Base-by-base conservation (phyloP, 1,140 invertebrate genomes). In the Zaprionus tsacasi region DNA sequence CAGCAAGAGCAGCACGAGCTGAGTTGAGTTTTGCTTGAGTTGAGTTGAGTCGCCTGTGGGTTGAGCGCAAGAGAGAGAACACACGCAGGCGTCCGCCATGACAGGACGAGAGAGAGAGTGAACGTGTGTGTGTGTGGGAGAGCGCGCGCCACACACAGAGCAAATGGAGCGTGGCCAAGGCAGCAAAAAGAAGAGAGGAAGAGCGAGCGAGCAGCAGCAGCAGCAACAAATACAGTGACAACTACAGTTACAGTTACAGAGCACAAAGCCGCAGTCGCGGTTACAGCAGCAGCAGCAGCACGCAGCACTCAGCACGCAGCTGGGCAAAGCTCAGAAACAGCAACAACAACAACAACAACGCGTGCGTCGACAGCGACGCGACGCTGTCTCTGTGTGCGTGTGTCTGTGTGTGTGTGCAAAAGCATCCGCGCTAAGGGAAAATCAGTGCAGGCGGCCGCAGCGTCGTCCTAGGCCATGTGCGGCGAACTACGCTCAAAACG, bases 171-270 rank as follows among this genome's bases (percentile, higher is more conserved):
- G 27, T 38, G 33, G 43, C 59, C 21, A 68, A 60, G 57, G 48
- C 56, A 21, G 21, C 21, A 21, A 1, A 21, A 21, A 21, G 21
- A 21, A 2, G 2, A 75, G 78, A 54, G 21, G 13, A 6, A 17
- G 40, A 50, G 33, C n/a, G 15, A 59, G 15, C 61, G 77, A 80
- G 45, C n/a, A n/a, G n/a, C 21, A 21, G 21, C 21, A 63, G 71
- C 72, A 80, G 80, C 81, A 72, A 80, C 76, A 82, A 75, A 50
- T 59, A 80, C 79, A 70, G 45, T 50, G 33, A 50, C 70, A 74
- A 63, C 59, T 30, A 50, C 72, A 79, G 61, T 66, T 52, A 55
- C 69, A 72, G 38, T 30, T 30, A 30, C 27, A 40, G 45, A 7
- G 33, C 33, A 35, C n/a, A 15, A 45, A 45, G 40, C 40, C 40